Conservation (phyloP, 2,113 vertebrate species). For the Ariopsis seemanni region DNA sequence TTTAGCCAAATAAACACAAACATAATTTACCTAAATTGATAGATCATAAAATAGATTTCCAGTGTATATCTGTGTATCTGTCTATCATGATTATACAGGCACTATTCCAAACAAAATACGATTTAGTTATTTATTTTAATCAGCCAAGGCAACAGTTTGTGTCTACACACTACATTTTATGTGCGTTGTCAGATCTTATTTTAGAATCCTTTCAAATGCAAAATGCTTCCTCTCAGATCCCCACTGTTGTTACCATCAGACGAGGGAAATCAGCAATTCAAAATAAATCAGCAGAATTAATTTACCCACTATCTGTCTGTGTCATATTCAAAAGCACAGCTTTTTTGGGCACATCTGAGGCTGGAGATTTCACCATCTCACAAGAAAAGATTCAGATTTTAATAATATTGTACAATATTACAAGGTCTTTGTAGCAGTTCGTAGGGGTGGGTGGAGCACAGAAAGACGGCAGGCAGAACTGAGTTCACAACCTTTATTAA, state of each 20-base stretch:
- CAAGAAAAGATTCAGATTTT: neutral
- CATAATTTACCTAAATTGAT: neutral
- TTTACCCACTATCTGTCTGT: constrained; percentile 25
- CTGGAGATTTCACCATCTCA: constrained; percentile 3
- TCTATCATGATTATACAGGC: neutral
- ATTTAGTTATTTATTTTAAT: neutral
- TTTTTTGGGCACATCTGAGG: neutral
- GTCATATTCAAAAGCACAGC: constrained; percentile 7
- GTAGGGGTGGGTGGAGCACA: no score
- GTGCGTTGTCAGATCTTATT: constrained; percentile 36
- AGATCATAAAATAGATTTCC: neutral
- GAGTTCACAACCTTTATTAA: no score
- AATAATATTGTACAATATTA: neutral
- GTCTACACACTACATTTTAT: constrained; percentile 26
- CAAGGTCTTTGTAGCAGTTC: no score
- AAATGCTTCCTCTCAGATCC: constrained; percentile 23
- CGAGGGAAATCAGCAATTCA: constrained; percentile 43
- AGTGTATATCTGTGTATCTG: neutral
- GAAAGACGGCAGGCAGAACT: no score
- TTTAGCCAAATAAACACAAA: neutral
- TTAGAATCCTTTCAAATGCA: constrained; percentile 50
- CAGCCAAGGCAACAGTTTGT: constrained; percentile 9
- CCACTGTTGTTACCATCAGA: constrained; percentile 32
- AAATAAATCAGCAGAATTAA: constrained; percentile 44
- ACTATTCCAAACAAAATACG: neutral